phyloP scores from a whole-genome alignment of 2,888 invertebrate species.

The Sminthurides aquaticus region DNA sequence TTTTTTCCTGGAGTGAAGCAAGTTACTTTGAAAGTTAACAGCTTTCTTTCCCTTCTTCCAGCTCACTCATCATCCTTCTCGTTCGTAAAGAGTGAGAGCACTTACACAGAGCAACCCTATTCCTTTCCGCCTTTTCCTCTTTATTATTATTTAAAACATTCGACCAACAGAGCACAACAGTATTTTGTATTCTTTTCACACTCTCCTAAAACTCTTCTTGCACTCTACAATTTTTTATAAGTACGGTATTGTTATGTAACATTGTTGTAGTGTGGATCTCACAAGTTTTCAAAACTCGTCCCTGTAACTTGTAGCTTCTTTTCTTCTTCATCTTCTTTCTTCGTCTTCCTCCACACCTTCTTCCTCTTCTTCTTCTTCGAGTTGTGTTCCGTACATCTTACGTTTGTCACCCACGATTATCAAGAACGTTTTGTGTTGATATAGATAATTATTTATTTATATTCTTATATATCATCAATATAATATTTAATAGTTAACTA shows the following conservation, averaged over 20 bases:
- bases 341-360: too few relatives aligned
- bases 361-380: not conserved
- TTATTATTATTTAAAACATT: not conserved
- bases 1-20: too few relatives aligned
- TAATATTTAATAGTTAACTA: slow-evolving; percentile 39
- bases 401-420: slow-evolving; percentile 28
- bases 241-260: not conserved
- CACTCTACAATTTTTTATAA: not conserved
- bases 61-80: too few relatives aligned
- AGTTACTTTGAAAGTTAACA: too few relatives aligned
- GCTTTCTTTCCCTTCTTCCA: too few relatives aligned
- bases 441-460: slow-evolving; percentile 22
- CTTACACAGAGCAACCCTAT: too few relatives aligned
- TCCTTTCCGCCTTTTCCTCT: not conserved
- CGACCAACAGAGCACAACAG: not conserved
- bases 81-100: too few relatives aligned
- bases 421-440: slow-evolving; percentile 26
- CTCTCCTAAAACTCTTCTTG: not conserved
- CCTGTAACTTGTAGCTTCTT: too few relatives aligned
- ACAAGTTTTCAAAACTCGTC: too few relatives aligned
- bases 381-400: not conserved
- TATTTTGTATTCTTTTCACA: not conserved
- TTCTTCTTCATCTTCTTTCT: not conserved
- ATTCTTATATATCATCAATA: slow-evolving; percentile 21
- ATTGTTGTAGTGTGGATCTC: too few relatives aligned